Base-by-base conservation (phyloP, 2,888 invertebrate species). In the Calameuta pallipes region DNA sequence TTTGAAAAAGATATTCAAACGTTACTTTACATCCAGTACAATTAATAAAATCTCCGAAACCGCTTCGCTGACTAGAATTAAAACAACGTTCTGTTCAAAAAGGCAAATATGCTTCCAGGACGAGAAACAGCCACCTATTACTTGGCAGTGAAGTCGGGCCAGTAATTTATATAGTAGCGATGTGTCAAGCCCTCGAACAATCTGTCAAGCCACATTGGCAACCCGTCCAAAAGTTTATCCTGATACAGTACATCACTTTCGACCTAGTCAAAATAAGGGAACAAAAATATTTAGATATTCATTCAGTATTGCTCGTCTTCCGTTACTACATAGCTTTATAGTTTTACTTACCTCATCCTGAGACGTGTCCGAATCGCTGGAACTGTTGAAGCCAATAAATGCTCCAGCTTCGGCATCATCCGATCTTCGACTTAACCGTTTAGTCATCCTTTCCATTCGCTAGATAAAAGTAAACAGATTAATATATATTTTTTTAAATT, bases 191-290 rank as follows among this genome's bases (percentile, higher is more conserved):
- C 99, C 92, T 99, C 99, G 91, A 99, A 98, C 83, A 99, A 93
- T 35, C 98, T 95, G 92, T 99, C 99, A 88, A 99, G 93, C 99
- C 99, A 99, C 92, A 97, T 97, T 77, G 97, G 96, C 78, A 99
- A 94, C 0, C 98, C 98, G 89, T 98, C 98, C 77, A 99, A 92
- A 70, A 98, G 94, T 87, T 96, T 96, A 86, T 96, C 96, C 92
- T 95, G 93, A 83, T 93, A 93, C 77, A 94, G 90, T 84, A 94
- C 90, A 79, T 92, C 92, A 77, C 92, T 90, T 90, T 93, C 88
- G 87, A 89, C 85, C 93, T 93, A 79, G 68, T 85, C 71, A 33
- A 71, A 80, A 80, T 23, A 23, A 23, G 23, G 23, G 9, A 56
- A 23, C 2, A 77, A 36, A 79, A 81, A 69, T 69, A 74, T 68